A percentile compares a stretch with the other conserved stretches of the same genome.
These are phyloP conservation scores for Dolichoris vasculosae DNA, from an alignment of 1,140 invertebrate genomes.

Conservation along the genomic window DNA sequence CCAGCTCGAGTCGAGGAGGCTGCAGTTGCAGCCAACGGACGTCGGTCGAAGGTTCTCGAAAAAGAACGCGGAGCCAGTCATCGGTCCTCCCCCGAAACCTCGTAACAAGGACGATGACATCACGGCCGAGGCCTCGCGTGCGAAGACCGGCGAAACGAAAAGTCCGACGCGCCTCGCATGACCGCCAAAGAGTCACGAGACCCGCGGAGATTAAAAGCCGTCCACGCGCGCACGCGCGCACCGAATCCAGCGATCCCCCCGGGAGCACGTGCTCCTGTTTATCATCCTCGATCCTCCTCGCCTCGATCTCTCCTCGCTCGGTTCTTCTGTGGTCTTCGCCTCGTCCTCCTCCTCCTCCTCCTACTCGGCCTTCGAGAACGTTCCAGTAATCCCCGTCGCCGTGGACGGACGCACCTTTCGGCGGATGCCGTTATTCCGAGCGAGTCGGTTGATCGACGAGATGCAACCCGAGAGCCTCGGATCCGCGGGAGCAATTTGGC, in stretches of 20 bases:
- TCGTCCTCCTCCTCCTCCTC: no score
- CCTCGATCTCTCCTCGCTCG: background rate
- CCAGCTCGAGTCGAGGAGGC: no score
- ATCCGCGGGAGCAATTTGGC: background rate
- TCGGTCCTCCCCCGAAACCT: background rate
- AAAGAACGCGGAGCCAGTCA: background rate
- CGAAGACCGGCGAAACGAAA: background rate
- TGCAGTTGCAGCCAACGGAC: background rate
- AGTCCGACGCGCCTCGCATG: background rate
- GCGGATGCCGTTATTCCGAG: background rate
- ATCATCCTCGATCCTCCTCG: background rate
- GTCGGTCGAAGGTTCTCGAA: background rate
- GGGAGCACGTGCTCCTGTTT: conserved; percentile 52
- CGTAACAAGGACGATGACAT: conserved; percentile 11
- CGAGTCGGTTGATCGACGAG: background rate
- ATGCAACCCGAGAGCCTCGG: no score
- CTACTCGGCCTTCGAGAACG: no score
- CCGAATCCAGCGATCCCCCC: conserved; percentile 7
- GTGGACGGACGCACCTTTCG: background rate
- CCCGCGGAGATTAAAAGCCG: conserved; percentile 12
- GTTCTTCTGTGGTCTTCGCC: background rate
- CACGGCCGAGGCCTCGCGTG: conserved; percentile 1
- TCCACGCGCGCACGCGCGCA: background rate
- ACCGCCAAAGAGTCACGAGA: conserved; percentile 46
- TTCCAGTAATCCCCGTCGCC: background rate